Conservation (phyloP, 2,797 vertebrate species). For the Poeciliopsis turneri region DNA sequence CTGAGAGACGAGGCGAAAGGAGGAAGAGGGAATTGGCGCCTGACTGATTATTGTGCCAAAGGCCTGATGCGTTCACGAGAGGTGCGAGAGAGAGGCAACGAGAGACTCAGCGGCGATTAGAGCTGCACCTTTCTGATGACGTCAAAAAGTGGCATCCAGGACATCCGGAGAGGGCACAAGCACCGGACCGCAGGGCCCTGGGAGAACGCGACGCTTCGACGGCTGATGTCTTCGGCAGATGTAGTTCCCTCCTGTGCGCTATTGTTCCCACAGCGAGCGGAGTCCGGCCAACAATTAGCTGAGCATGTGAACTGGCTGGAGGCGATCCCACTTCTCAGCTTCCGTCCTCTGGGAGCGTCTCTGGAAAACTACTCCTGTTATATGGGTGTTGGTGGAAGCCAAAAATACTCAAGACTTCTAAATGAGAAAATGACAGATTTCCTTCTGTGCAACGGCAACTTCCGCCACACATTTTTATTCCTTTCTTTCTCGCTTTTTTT, state of each 20-base stretch:
- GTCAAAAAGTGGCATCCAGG: constrained; percentile 30
- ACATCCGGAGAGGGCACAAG: constrained; percentile 42
- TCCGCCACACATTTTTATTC: not conserved
- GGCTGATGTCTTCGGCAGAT: constrained; percentile 58
- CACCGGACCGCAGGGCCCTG: constrained; percentile 28
- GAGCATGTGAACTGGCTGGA: constrained; percentile 62
- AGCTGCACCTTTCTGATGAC: constrained; percentile 39
- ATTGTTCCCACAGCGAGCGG: constrained; percentile 41
- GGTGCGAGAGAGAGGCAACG: not conserved
- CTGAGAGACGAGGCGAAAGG: constrained; percentile 24
- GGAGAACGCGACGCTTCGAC: constrained; percentile 51
- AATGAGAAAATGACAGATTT: constrained; percentile 13
- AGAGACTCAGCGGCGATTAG: constrained; percentile 7
- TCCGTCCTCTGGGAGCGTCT: constrained; percentile 45
- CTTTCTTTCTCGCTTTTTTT: not conserved
- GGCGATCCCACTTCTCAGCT: constrained; percentile 40
- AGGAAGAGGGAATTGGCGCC: constrained; percentile 40
- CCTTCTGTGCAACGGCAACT: not conserved
- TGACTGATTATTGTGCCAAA: constrained; percentile 51
- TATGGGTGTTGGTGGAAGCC: constrained; percentile 9
- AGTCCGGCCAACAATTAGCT: constrained; percentile 39
- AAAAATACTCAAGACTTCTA: constrained; percentile 15
- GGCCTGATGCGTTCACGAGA: constrained; percentile 38
- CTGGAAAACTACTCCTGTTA: constrained; percentile 42
- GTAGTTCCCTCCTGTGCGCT: constrained; percentile 26